These are phyloP conservation scores for Benitochromis conjunctus DNA, from an alignment of 2,113 vertebrate genomes.

Conservation along the genomic window DNA sequence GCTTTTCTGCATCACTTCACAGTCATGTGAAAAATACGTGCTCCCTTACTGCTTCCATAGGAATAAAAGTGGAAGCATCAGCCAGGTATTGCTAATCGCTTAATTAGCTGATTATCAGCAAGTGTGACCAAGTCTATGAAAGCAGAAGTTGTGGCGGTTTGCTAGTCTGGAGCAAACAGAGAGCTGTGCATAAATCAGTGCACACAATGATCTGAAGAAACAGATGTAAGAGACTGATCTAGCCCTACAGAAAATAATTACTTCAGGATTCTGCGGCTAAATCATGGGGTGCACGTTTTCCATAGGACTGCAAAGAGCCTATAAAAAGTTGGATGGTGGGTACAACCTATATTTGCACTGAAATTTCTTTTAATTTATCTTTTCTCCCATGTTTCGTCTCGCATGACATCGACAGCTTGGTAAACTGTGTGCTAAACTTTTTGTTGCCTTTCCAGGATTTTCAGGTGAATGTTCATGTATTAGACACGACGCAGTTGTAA, in stretches of 20 bases:
- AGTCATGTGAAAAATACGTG: neutral
- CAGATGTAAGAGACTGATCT: neutral
- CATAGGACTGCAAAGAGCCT: neutral
- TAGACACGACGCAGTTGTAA: too few relatives aligned
- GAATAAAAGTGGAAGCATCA: neutral
- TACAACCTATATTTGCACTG: neutral
- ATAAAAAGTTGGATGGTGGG: neutral
- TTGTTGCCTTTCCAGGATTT: neutral
- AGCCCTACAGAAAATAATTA: neutral
- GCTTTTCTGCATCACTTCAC: neutral
- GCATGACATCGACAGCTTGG: neutral
- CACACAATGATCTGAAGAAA: neutral
- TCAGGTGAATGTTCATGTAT: neutral
- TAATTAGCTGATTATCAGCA: neutral
- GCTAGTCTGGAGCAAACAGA: neutral
- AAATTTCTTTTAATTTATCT: too few relatives aligned
- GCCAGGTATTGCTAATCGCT: neutral
- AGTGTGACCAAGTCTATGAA: neutral
- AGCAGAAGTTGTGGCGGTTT: neutral
- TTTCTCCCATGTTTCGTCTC: neutral
- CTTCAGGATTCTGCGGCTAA: neutral
- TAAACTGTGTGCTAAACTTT: neutral
- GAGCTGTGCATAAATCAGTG: neutral
- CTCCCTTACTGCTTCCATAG: neutral
- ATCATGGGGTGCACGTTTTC: fast-evolving